Percentiles rank a stretch among this genome's conserved stretches.
phyloP scores from a whole-genome alignment of 1,140 invertebrate genomes.

The Drosophila bipectinata region DNA sequence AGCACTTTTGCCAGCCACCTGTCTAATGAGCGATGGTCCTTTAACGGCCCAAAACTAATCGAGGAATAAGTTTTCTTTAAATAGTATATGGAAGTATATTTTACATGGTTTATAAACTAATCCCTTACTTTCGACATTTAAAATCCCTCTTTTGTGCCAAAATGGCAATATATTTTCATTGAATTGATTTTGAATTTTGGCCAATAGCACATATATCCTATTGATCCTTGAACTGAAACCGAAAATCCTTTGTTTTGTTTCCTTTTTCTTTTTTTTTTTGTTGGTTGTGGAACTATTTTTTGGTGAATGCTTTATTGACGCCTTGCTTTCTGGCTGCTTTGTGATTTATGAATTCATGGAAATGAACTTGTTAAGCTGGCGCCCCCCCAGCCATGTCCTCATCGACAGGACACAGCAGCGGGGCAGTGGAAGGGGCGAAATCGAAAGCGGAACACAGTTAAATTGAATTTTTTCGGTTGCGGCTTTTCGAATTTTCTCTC shows the following conservation, averaged over 20 bases:
- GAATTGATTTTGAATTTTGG: slow-evolving; percentile 22
- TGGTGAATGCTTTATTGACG: slow-evolving; percentile 16
- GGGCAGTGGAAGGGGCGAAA: too few species aligned
- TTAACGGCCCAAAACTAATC: slow-evolving; percentile 6
- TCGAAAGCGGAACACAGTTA: slow-evolving; percentile 54
- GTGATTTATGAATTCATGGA: slow-evolving; percentile 64
- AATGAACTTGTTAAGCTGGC: slow-evolving; percentile 76
- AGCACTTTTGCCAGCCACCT: slow-evolving; percentile 27
- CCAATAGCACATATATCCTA: slow-evolving; percentile 16
- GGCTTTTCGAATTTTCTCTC: slow-evolving; percentile 41
- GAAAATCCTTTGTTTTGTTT: slow-evolving; percentile 6
- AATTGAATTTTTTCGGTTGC: slow-evolving; percentile 68
- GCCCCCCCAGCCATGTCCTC: background rate
- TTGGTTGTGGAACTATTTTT: slow-evolving; percentile 40
- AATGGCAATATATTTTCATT: too few species aligned
- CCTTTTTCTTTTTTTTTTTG: background rate
- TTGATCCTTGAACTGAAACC: slow-evolving; percentile 24
- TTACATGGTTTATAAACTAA: background rate
- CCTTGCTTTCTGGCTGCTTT: slow-evolving; percentile 34
- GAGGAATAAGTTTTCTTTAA: slow-evolving; percentile 2
- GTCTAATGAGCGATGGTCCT: slow-evolving; percentile 28
- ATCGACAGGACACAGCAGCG: slow-evolving; percentile 11
- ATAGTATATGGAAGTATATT: too few species aligned
- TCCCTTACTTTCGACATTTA: too few species aligned
- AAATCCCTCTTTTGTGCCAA: too few species aligned